A percentile compares a stretch with the other conserved stretches of the same genome.
phyloP scores from a whole-genome alignment of 2,797 vertebrate genomes.

The Anguilla marmorata region DNA sequence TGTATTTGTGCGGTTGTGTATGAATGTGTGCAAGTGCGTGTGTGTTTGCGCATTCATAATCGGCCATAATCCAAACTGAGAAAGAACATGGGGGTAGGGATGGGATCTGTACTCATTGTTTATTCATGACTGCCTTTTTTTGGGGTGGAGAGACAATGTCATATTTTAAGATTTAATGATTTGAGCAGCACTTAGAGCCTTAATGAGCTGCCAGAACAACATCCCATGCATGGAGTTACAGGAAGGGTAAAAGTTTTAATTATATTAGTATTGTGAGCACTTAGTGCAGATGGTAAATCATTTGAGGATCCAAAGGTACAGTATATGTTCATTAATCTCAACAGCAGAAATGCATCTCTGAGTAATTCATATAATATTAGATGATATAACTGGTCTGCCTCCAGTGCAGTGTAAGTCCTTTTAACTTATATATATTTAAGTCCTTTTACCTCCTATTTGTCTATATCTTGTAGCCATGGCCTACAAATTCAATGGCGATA shows the following conservation, averaged over 20 bases:
- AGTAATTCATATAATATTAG: not conserved
- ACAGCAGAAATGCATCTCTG: not conserved
- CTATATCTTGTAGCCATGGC: not conserved
- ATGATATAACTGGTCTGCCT: not conserved
- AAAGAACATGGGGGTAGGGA: not conserved
- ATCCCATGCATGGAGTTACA: not conserved
- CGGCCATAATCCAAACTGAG: not conserved
- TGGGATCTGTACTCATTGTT: not conserved
- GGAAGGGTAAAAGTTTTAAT: not conserved
- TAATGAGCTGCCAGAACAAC: not conserved
- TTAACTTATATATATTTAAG: not conserved
- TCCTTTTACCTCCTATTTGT: not conserved
- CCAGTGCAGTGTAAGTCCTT: not conserved
- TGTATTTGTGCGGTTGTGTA: not conserved
- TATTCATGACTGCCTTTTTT: not conserved
- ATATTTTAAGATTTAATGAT: slow-evolving; percentile 23
- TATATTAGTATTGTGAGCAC: not conserved
- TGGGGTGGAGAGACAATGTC: not conserved
- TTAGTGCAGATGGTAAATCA: not conserved
- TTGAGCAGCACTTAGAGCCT: not conserved
- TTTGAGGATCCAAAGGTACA: not conserved
- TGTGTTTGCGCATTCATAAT: not conserved
- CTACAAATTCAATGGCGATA: not conserved
- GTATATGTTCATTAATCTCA: not conserved
- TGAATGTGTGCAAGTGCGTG: too few relatives aligned